phyloP scores from a whole-genome alignment of 2,113 vertebrate genomes.

The Kryptolebias marmoratus region DNA sequence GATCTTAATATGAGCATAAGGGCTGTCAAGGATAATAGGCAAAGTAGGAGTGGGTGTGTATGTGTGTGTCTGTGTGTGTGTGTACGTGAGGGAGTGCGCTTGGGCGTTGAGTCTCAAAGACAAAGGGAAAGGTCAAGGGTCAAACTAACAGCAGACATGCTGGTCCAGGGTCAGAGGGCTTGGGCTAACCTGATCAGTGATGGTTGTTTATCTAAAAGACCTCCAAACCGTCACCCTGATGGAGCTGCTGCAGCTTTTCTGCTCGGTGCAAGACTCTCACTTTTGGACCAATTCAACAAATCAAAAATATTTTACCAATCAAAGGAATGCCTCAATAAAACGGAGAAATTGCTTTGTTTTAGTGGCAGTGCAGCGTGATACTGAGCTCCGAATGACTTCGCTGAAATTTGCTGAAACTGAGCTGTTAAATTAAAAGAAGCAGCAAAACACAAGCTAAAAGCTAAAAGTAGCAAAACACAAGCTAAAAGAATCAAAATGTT shows the following conservation, averaged over 20 bases:
- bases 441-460: no score
- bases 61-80: not conserved
- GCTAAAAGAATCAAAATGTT: no score
- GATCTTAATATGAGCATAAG: constrained; percentile 79
- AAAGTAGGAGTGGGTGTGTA: constrained; percentile 38
- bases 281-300: constrained; percentile 30
- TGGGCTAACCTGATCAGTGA: constrained; percentile 76
- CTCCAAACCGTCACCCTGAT: constrained; percentile 44
- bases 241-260: constrained; percentile 26
- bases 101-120: constrained; percentile 60
- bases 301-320: not conserved
- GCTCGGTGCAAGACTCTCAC: constrained; percentile 41
- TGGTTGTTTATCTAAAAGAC: constrained; percentile 66
- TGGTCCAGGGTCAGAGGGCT: constrained; percentile 70
- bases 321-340: not conserved
- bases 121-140: constrained; percentile 68
- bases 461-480: no score
- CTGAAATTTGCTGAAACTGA: no score
- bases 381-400: no score
- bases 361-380: no score
- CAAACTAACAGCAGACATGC: constrained; percentile 76
- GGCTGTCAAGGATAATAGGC: constrained; percentile 78
- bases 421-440: no score
- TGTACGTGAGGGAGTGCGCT: not conserved
- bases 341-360: no score